These are phyloP conservation scores for Oceanodroma tethys DNA, from an alignment of 2,113 vertebrate genomes.

Conservation along the genomic window DNA sequence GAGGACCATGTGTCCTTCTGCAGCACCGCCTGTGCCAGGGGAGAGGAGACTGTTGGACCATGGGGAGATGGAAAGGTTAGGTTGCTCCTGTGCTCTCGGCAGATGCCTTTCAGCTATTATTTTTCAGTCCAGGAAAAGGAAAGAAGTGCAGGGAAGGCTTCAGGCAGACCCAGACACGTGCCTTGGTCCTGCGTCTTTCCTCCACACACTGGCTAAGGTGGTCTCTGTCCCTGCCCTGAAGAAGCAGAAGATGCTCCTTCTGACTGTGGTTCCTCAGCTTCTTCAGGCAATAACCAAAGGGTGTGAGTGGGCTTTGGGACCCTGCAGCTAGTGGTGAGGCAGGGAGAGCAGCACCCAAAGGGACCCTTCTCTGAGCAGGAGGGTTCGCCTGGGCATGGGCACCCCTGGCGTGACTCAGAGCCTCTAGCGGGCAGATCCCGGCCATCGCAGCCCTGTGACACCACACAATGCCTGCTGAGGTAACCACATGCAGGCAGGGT, in stretches of 20 bases:
- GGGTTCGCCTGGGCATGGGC: background rate
- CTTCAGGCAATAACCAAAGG: background rate
- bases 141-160: background rate
- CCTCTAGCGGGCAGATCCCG: background rate
- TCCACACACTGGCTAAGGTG: background rate
- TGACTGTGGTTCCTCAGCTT: background rate
- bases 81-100: background rate
- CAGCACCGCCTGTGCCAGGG: accelerated
- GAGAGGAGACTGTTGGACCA: background rate
- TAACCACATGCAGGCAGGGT: background rate
- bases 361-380: background rate
- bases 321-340: background rate
- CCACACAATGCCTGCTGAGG: accelerated
- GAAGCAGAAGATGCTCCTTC: background rate
- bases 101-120: background rate
- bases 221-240: background rate
- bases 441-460: background rate
- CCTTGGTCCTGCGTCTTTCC: background rate
- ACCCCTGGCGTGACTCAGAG: accelerated
- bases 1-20: background rate
- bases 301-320: background rate
- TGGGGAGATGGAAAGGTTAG: background rate
- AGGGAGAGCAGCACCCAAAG: background rate
- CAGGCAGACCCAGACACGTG: accelerated
- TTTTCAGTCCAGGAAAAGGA: background rate